Percentiles rank a stretch among this genome's conserved stretches.
Conservation (phyloP, 37 sponge, comb jelly and placozoan species). For the Amphimedon queenslandica region DNA sequence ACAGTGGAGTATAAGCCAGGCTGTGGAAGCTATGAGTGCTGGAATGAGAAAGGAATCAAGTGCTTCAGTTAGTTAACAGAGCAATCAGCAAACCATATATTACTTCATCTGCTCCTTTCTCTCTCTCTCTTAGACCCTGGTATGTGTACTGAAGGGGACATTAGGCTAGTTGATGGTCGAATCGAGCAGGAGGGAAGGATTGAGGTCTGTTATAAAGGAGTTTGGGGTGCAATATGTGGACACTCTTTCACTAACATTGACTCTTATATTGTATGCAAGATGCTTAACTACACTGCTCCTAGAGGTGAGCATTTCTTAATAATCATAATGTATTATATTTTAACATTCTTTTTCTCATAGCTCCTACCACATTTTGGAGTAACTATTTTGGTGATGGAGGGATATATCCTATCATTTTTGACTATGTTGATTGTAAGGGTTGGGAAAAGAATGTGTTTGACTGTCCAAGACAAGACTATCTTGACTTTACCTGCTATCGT, state of each 20-base stretch:
- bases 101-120: too few relatives aligned
- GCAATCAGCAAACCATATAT: too few relatives aligned
- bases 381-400: not conserved
- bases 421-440: not conserved
- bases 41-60: not conserved
- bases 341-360: not conserved
- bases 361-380: not conserved
- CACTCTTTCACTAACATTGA: not conserved
- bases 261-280: not conserved
- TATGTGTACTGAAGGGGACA: not conserved
- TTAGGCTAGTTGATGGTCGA: not conserved
- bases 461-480: not conserved
- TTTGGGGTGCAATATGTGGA: not conserved
- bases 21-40: not conserved
- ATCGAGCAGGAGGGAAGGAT: not conserved
- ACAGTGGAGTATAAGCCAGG: not conserved
- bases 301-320: not conserved
- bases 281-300: not conserved
- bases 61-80: not conserved
- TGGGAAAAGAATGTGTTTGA: not conserved
- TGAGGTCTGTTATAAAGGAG: not conserved
- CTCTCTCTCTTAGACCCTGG: conserved; percentile 1
- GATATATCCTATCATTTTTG: not conserved
- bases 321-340: not conserved
- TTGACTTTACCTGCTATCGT: not conserved